phyloP scores from a whole-genome alignment of 2,888 invertebrate species.

The Agonopterix subpropinquella region DNA sequence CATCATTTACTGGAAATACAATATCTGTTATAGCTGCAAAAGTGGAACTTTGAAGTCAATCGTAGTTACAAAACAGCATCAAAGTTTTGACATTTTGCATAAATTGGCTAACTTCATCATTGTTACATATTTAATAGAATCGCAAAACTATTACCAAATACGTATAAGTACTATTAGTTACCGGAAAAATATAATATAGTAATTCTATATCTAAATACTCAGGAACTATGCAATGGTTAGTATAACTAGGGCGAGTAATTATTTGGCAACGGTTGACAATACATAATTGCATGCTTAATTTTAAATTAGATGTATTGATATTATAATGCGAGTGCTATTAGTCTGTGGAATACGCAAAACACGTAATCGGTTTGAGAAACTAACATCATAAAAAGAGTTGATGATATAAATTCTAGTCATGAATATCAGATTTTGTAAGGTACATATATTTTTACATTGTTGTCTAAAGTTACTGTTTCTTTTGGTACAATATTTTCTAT shows the following conservation, averaged over 20 bases:
- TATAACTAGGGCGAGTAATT: constrained; percentile 67
- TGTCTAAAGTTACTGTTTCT: constrained; percentile 16
- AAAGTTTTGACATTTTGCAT: constrained; percentile 67
- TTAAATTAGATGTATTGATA: constrained; percentile 36
- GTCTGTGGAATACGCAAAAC: constrained; percentile 16
- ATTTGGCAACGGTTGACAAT: constrained; percentile 66
- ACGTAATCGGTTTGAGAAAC: neutral
- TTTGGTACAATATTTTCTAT: constrained; percentile 8
- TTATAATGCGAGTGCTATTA: constrained; percentile 33
- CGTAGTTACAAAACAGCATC: constrained; percentile 30
- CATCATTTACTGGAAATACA: constrained; percentile 27
- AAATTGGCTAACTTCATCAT: constrained; percentile 21
- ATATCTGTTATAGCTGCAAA: constrained; percentile 60
- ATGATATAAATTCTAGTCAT: constrained; percentile 48
- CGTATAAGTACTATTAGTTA: constrained; percentile 29
- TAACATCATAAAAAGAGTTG: constrained; percentile 5
- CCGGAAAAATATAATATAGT: constrained; percentile 30
- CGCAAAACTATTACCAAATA: constrained; percentile 25
- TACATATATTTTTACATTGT: constrained; percentile 34
- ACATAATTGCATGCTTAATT: constrained; percentile 60
- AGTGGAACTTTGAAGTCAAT: constrained; percentile 61
- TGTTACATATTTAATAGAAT: constrained; percentile 6
- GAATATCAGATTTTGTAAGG: constrained; percentile 30
- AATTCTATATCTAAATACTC: constrained; percentile 48
- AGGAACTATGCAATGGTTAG: constrained; percentile 39